Evolutionary conservation across 2,888 invertebrate species (phyloP).

Genomic region (Eumerus sabulonum): DNA sequence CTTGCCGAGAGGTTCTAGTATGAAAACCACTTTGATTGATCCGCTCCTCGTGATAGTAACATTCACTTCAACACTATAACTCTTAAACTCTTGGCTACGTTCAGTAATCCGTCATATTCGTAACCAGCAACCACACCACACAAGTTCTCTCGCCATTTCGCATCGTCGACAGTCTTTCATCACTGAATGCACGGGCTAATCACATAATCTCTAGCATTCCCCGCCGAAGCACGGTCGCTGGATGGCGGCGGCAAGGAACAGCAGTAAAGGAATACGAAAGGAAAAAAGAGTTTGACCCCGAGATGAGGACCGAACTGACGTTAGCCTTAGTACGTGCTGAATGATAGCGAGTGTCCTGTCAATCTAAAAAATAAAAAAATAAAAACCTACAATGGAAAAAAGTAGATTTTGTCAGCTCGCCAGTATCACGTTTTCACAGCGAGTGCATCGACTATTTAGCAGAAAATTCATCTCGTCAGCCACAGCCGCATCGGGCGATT

Average conservation of each 20-base stretch:
- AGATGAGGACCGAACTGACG: constrained; percentile 37
- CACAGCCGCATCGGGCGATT: too few species aligned
- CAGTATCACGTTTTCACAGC: constrained; percentile 54
- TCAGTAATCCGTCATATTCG: constrained; percentile 61
- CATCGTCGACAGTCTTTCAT: constrained; percentile 33
- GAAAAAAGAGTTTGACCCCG: constrained; percentile 58
- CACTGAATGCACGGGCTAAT: constrained; percentile 45
- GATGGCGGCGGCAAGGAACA: constrained; percentile 15
- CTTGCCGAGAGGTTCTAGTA: constrained; percentile 8
- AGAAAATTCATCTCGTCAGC: constrained; percentile 50
- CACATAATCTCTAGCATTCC: constrained; percentile 63
- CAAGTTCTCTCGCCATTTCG: constrained; percentile 18
- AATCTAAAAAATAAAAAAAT: constrained; percentile 2
- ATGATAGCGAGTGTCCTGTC: constrained; percentile 41
- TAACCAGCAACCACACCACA: constrained; percentile 3
- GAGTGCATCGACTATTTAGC: constrained; percentile 63
- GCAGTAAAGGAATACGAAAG: constrained; percentile 15
- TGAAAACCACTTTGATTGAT: constrained; percentile 67
- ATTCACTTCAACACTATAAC: constrained; percentile 17
- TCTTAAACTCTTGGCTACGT: constrained; percentile 21
- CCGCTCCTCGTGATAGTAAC: constrained; percentile 63
- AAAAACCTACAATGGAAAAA: too few species aligned
- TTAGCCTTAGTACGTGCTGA: constrained; percentile 42
- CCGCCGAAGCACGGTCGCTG: constrained; percentile 49
- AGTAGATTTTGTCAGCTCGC: constrained; percentile 59